Evolutionary conservation across 2,888 invertebrate species (phyloP).

Genomic region (Eutolmus rufibarbis): DNA sequence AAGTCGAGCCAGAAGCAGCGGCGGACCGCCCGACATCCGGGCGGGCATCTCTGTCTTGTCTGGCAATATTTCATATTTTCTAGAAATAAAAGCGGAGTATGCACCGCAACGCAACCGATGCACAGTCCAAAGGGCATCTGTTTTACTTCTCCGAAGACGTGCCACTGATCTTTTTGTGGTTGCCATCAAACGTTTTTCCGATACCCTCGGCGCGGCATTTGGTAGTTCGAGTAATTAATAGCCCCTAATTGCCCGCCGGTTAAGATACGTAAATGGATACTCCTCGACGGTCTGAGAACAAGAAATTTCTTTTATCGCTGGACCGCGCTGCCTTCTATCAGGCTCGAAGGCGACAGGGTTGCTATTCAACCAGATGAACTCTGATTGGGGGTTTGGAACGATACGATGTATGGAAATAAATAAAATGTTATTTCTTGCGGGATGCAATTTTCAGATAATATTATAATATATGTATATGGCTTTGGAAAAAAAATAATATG

Average conservation of each 20-base stretch:
- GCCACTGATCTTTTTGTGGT: slow-evolving; percentile 24
- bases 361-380: background rate
- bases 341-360: slow-evolving; percentile 4
- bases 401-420: background rate
- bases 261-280: slow-evolving; percentile 37
- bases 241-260: slow-evolving; percentile 45
- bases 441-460: background rate
- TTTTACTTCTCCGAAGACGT: slow-evolving; percentile 45
- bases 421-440: background rate
- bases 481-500: background rate
- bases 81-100: slow-evolving; percentile 42
- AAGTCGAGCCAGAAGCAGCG: slow-evolving; percentile 25
- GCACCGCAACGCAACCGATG: slow-evolving; percentile 10
- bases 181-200: slow-evolving; percentile 16
- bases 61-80: slow-evolving; percentile 37
- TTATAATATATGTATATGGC: background rate
- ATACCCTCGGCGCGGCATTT: slow-evolving; percentile 27
- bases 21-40: slow-evolving; percentile 34
- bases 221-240: slow-evolving; percentile 45
- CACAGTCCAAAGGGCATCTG: slow-evolving; percentile 49
- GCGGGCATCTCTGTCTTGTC: background rate
- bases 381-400: background rate
- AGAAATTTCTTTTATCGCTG: background rate
- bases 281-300: background rate
- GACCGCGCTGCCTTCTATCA: background rate